Evolutionary conservation across 2,113 vertebrate species (phyloP), one percentile per base, ranked within the genome.

Genomic region (Salvelinus alpinus): DNA sequence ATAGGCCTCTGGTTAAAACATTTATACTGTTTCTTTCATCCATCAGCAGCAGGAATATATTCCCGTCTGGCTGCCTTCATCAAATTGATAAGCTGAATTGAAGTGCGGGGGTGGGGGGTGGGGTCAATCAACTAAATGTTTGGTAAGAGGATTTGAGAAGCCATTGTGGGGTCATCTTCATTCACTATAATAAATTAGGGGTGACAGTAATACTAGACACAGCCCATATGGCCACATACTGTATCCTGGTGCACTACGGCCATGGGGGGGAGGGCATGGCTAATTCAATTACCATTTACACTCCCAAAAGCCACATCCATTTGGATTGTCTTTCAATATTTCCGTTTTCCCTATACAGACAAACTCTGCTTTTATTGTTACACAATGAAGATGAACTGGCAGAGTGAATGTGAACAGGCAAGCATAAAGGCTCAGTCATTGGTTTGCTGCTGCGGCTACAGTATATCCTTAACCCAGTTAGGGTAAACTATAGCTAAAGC

Each of bases 51-150:
- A 16, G 16, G 48, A 16, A 13, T 54, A 18, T 5, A 18, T 18
- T 54, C 16, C 51, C 5, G 51, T 14, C 16, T 7, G 13, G 9
- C 38, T 11, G 90, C 76, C 86, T 86, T 86, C 84, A 91, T 85
- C 79, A 38, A 82, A 84, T 80, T 80, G 85, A 87, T 89, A 84
- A 89, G 84, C 86, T 85, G 80, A 81, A 88, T 81, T 9, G 74
- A 84, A 22, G 11, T 31, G 9, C 9, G 38, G 2, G 38, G 38
- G 38, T 0, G 9, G 38, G 38, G 38, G 38, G 38, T 6, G 9
- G 38, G 9, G 20, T 88, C 89, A 90, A 89, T 92, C 89, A 84
- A 77, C 85, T 86, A 88, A 90, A 91, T 89, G 90, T 90, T 84
- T 76, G 77, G 80, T 89, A 90, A 91, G 87, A 89, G 90, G 90